phyloP scores from a whole-genome alignment of 2,797 vertebrate genomes.

The Monodelphis domestica region DNA sequence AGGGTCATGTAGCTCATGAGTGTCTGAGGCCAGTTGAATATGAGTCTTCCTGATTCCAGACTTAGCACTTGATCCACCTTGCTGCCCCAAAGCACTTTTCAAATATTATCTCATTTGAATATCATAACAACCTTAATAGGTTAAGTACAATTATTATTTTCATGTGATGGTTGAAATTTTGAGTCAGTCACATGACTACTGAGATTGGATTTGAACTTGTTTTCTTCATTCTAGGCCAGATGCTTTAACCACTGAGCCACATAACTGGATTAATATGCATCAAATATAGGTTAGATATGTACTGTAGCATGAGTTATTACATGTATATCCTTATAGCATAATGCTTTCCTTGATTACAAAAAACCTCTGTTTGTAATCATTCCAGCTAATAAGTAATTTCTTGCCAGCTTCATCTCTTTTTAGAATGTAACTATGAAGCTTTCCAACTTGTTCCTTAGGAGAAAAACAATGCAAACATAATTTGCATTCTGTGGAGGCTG shows the following conservation, averaged over 20 bases:
- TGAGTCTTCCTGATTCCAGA: too few species aligned
- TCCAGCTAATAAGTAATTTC: slow-evolving; percentile 14
- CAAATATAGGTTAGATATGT: not conserved
- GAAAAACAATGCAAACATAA: not conserved
- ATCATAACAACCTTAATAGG: too few species aligned
- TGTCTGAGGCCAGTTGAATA: too few species aligned
- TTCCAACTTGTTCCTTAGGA: slow-evolving; percentile 16
- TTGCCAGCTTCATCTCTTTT: slow-evolving; percentile 23
- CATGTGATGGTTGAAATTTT: too few species aligned
- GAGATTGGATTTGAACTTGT: not conserved
- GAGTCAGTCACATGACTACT: not conserved
- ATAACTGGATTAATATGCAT: not conserved
- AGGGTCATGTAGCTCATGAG: not conserved
- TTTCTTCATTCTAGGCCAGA: not conserved
- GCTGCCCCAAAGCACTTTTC: too few species aligned
- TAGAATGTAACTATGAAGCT: slow-evolving; percentile 16
- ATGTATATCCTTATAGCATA: slow-evolving; percentile 1
- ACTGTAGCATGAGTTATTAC: not conserved
- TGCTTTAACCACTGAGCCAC: not conserved
- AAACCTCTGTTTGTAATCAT: slow-evolving; percentile 15
- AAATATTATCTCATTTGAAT: too few species aligned
- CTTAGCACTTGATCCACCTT: too few species aligned
- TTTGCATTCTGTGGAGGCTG: slow-evolving; percentile 13
- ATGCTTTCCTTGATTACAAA: slow-evolving; percentile 12
- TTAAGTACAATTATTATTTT: too few species aligned